phyloP scores from a whole-genome alignment of 2,113 vertebrate species.

The Malurus melanocephalus region DNA sequence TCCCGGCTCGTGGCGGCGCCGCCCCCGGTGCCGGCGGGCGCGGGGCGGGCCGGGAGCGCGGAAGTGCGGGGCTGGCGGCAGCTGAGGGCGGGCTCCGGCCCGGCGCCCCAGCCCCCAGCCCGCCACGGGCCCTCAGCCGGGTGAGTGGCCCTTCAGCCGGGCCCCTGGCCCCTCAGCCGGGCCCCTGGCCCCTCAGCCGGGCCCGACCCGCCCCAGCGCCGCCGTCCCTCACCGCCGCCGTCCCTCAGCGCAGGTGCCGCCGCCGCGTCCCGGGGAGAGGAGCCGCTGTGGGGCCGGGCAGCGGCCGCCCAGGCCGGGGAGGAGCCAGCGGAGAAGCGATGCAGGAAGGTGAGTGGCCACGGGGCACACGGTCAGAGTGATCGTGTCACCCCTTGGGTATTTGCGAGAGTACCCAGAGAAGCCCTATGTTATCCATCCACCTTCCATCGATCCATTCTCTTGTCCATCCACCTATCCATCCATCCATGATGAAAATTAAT shows the following conservation, averaged over 20 bases:
- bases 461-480: not conserved
- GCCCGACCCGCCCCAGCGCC: not conserved
- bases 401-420: accelerated
- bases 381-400: not conserved
- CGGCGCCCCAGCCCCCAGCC: not conserved
- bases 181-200: too few relatives aligned
- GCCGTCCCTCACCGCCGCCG: not conserved
- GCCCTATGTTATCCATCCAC: not conserved
- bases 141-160: not conserved
- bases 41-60: too few relatives aligned
- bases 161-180: too few relatives aligned
- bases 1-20: too few relatives aligned
- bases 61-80: too few relatives aligned
- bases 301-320: not conserved
- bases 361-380: not conserved
- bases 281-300: not conserved
- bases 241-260: not conserved
- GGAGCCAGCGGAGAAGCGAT: not conserved
- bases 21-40: too few relatives aligned
- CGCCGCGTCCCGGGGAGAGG: not conserved
- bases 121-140: not conserved
- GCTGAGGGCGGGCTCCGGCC: too few relatives aligned
- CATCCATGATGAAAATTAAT: too few relatives aligned
- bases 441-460: too few relatives aligned
- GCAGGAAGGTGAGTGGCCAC: constrained; percentile 40